A percentile compares a stretch with the other conserved stretches of the same genome.
Evolutionary conservation across 2,113 vertebrate genomes (phyloP).

Genomic region (Caretta caretta): DNA sequence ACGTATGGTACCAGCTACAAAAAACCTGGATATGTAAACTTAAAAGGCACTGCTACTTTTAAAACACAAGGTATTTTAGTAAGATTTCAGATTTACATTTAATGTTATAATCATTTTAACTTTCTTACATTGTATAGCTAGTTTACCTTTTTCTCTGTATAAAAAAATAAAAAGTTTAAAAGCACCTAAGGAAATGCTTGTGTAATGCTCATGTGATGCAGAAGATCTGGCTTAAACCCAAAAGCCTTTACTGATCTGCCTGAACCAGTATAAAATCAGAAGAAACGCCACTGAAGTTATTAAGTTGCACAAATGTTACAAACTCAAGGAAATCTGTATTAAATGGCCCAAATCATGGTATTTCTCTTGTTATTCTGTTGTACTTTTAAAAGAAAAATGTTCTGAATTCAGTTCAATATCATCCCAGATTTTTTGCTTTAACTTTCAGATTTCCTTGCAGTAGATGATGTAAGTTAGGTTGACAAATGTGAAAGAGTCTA

Average conservation of each 20-base stretch:
- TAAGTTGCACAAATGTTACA: not conserved
- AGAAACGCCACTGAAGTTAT: not conserved
- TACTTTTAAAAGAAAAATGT: not conserved
- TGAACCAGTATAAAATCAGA: not conserved
- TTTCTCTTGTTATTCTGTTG: not conserved
- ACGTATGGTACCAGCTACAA: accelerated
- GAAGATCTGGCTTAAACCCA: not conserved
- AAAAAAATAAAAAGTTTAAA: not conserved
- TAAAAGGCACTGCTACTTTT: not conserved
- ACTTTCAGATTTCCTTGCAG: not conserved
- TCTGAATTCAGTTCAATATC: not conserved
- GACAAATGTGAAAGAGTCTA: too few relatives aligned
- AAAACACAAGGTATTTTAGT: not conserved
- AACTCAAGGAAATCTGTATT: not conserved
- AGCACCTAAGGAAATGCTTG: accelerated
- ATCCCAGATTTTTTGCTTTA: not conserved
- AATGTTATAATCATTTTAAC: not conserved
- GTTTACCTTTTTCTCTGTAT: not conserved
- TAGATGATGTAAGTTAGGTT: not conserved
- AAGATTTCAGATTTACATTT: not conserved
- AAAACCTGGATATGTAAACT: not conserved
- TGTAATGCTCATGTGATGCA: not conserved
- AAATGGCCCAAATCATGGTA: not conserved
- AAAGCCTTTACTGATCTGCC: not conserved
- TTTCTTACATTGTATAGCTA: not conserved